These are phyloP conservation scores for Verasper variegatus DNA, from an alignment of 2,113 vertebrate genomes.

Conservation along the genomic window DNA sequence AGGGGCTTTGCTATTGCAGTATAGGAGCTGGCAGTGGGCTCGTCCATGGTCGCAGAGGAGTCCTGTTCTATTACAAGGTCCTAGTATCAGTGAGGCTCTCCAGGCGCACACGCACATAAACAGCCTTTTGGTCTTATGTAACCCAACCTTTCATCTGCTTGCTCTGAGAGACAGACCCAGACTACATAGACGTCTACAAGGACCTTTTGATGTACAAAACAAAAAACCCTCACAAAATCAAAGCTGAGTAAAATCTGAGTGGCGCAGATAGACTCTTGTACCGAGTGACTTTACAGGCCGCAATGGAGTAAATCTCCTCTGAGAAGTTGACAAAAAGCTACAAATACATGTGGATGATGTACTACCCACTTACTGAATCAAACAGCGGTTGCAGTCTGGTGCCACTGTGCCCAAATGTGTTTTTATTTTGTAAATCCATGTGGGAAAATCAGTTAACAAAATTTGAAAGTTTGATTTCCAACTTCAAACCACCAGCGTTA, in stretches of 20 bases:
- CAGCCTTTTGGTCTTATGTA: slow-evolving; percentile 64
- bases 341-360: slow-evolving; percentile 43
- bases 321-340: slow-evolving; percentile 22
- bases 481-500: not conserved
- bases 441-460: slow-evolving; percentile 30
- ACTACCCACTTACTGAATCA: slow-evolving; percentile 29
- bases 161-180: slow-evolving; percentile 60
- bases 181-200: slow-evolving; percentile 57
- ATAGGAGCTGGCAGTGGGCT: slow-evolving; percentile 35
- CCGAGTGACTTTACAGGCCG: slow-evolving; percentile 43
- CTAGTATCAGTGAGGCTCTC: slow-evolving; percentile 61
- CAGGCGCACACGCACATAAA: slow-evolving; percentile 54
- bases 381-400: slow-evolving; percentile 29
- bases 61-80: slow-evolving; percentile 59
- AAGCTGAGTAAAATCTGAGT: slow-evolving; percentile 39
- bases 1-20: slow-evolving; percentile 29
- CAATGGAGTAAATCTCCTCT: slow-evolving; percentile 22
- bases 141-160: slow-evolving; percentile 69
- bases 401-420: slow-evolving; percentile 20
- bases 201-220: slow-evolving; percentile 59
- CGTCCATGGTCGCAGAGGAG: slow-evolving; percentile 23
- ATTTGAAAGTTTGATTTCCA: slow-evolving; percentile 9
- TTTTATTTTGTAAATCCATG: not conserved
- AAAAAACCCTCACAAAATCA: slow-evolving; percentile 40
- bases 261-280: slow-evolving; percentile 5